A percentile compares a stretch with the other conserved stretches of the same genome.
Evolutionary conservation across 2,888 invertebrate genomes (phyloP).

Genomic region (Cryptocheilus praepositus): DNA sequence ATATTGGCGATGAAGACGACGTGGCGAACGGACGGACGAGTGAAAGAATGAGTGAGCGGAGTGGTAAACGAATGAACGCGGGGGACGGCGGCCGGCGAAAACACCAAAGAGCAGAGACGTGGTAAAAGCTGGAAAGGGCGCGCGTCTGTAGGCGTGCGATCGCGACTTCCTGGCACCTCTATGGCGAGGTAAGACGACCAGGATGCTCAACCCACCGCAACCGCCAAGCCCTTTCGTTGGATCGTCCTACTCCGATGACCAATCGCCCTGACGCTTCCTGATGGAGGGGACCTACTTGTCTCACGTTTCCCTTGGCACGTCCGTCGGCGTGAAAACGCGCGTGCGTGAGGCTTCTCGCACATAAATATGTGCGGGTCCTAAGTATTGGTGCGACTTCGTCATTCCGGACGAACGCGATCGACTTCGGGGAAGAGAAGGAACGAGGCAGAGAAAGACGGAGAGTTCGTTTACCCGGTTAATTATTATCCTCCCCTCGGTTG

Average conservation of each 20-base stretch:
- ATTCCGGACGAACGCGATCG: neutral
- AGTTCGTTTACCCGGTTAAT: constrained; percentile 26
- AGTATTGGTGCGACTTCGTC: constrained; percentile 7
- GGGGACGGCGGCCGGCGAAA: neutral
- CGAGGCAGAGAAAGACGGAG: neutral
- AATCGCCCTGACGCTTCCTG: constrained; percentile 56
- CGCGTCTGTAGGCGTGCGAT: constrained; percentile 48
- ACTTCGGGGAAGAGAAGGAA: no score
- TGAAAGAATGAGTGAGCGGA: neutral
- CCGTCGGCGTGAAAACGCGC: constrained; percentile 7
- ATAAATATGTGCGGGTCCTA: neutral
- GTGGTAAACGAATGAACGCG: constrained; percentile 20
- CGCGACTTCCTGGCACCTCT: constrained; percentile 49
- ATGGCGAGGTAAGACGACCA: constrained; percentile 32
- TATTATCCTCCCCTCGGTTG: constrained; percentile 15
- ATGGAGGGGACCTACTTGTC: constrained; percentile 43
- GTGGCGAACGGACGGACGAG: no score
- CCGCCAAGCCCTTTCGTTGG: constrained; percentile 49
- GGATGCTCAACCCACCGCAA: constrained; percentile 30
- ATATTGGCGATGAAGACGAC: constrained; percentile 1
- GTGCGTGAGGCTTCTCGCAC: neutral
- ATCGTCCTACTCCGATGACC: constrained; percentile 60
- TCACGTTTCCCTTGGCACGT: constrained; percentile 32
- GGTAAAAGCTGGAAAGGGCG: constrained; percentile 26
- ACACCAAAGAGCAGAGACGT: constrained; percentile 13